Base-by-base conservation (phyloP, 1,140 invertebrate species). In the Tyrophagus putrescentiae region DNA sequence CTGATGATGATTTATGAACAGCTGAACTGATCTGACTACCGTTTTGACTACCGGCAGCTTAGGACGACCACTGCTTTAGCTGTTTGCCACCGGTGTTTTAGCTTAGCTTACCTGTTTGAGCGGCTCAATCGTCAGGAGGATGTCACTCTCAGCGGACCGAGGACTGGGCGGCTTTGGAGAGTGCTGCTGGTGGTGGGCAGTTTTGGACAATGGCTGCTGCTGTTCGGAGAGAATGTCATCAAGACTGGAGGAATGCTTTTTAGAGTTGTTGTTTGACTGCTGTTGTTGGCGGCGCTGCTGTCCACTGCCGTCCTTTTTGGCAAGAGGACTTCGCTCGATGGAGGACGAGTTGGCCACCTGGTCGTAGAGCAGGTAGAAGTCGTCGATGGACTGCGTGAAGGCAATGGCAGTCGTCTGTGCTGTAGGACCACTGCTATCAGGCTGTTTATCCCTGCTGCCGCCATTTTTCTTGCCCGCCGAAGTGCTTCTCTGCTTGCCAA, bases 161-260 rank as follows among this genome's bases (percentile, higher is more conserved):
- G 89, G 86, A n/a, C 86, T 87, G 0, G 91, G 91, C 5, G 91
- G 91, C 4, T 89, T 87, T 74, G 91, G 87, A 68, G 89, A 87
- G 4, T 88, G 89, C 73, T 93, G 25, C 28, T 48, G 44, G 11
- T 39, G 13, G 13, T 39, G 45, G 21, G 36, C 36, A 39, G 13
- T 39, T 21, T 21, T 39, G 13, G 36, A 39, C 36, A 39, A 13
- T 39, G 13, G 13, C 36, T 39, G 36, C 36, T 21, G 13, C 21
- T 39, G 13, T 39, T 39, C 36, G 21, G 13, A 13, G 36, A 39
- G 13, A 39, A 48, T 48, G 50, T 62, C 59, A 50, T 54, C 28
- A 64, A 23, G 31, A 66, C 65, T 5, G 60, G 42, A 25, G 57
- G 31, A 39, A 36, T 57, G 29, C 31, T 13, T 52, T 31, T 11